Base-by-base conservation (phyloP, 2,113 vertebrate genomes). In the Chamaetylas fuelleborni region DNA sequence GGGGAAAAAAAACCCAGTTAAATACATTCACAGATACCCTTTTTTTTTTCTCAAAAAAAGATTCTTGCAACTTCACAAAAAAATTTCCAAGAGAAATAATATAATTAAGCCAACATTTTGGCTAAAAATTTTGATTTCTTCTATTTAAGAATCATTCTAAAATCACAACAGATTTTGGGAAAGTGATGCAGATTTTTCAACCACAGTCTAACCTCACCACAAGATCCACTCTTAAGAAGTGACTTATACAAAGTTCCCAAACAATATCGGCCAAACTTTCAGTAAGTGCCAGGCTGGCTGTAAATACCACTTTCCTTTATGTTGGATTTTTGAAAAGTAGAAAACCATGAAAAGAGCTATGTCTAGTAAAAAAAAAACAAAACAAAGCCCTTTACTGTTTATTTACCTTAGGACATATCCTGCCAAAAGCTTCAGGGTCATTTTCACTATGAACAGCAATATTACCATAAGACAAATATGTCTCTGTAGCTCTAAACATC, bases 371-470 rank as follows among this genome's bases (percentile, higher is more conserved):
- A 84, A 56, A 42, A 33, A 0, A 3, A 40, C 5, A 56, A 42
- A 33, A 0, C 3, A 40, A 50, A 58, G 3, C 5, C 12, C 7
- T 5, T 64, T 50, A 45, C 14, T 60, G 40, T 91, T 92, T 92
- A 84, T 74, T 92, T 91, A 58, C 6, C 87, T 58, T 45, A 74
- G 28, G 8, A 77, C 11, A 54, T 56, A 70, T 57, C 26, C 61
- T 76, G 34, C 25, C 48, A 15, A 81, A 94, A 70, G 31, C 18
- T 48, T 95, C 67, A 70, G 51, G 56, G 66, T 56, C 28, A 20
- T 76, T 88, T 95, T 95, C n/a, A 62, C 38, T 17, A 88, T 73
- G 92, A 93, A 81, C 33, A 72, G 13, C 36, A 95, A 62, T n/a
- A 70, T 14, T 71, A 33, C 14, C 24, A 76, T 23, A 87, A 72